Conservation (phyloP, 2,797 vertebrate genomes). For the Mus caroli region DNA sequence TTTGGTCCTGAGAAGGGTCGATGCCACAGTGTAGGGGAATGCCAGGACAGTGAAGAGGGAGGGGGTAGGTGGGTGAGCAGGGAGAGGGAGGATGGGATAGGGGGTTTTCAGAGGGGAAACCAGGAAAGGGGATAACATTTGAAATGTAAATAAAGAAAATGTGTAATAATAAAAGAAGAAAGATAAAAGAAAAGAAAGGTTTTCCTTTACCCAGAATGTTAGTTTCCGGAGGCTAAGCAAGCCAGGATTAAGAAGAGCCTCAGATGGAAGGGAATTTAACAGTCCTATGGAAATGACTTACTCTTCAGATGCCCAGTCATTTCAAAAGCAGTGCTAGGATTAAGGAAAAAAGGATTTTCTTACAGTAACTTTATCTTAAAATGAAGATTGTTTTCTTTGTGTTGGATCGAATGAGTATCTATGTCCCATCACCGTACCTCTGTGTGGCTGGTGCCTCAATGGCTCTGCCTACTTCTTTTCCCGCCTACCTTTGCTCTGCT, state of each 20-base stretch:
- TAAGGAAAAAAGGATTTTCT: background rate
- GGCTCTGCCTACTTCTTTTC: constrained; percentile 44
- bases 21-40: too few species aligned
- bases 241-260: background rate
- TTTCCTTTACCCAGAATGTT: background rate
- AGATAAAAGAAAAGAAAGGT: background rate
- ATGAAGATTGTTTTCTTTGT: constrained; percentile 28
- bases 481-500: constrained; percentile 61
- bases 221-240: background rate
- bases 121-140: too few species aligned
- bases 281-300: constrained; percentile 38
- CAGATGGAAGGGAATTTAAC: constrained; percentile 1
- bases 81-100: too few species aligned
- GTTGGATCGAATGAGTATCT: constrained; percentile 24
- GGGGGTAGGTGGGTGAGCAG: too few species aligned
- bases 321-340: constrained; percentile 7
- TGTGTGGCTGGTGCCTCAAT: background rate
- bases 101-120: too few species aligned
- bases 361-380: constrained; percentile 4
- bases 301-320: background rate
- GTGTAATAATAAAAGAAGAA: too few species aligned
- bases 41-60: too few species aligned
- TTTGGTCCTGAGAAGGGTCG: too few species aligned
- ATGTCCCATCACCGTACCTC: background rate
- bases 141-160: too few species aligned